phyloP scores from a whole-genome alignment of 2,113 vertebrate species.

The Spheniscus mendiculus region DNA sequence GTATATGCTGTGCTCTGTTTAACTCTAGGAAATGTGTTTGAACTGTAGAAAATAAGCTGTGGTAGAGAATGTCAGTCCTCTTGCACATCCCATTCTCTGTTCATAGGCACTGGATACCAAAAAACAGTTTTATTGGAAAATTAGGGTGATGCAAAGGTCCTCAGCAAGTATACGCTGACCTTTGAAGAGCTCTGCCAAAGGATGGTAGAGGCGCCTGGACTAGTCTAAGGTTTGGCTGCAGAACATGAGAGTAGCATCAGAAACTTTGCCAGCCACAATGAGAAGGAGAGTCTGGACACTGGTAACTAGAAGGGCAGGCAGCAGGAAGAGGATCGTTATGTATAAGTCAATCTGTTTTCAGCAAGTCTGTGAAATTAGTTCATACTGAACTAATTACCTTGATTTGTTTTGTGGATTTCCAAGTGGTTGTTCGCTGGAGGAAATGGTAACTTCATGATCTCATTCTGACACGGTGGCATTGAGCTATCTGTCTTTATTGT shows the following conservation, averaged over 20 bases:
- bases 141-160: not conserved
- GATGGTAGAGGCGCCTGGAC: not conserved
- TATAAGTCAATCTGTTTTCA: not conserved
- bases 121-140: not conserved
- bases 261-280: not conserved
- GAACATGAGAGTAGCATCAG: not conserved
- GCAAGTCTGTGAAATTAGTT: not conserved
- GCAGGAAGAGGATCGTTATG: not conserved
- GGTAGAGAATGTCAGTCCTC: not conserved
- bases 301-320: not conserved
- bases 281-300: not conserved
- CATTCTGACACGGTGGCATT: not conserved
- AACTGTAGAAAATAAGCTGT: not conserved
- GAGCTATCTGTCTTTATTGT: slow-evolving; percentile 35
- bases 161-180: not conserved
- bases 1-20: not conserved
- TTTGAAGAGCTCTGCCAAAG: not conserved
- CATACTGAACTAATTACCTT: not conserved
- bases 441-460: not conserved
- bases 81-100: not conserved
- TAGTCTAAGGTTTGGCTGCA: not conserved
- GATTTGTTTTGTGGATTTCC: not conserved
- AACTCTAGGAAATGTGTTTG: not conserved
- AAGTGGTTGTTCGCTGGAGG: not conserved
- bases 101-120: not conserved